Conservation (phyloP, 2,797 vertebrate genomes). For the Natrix natrix region DNA sequence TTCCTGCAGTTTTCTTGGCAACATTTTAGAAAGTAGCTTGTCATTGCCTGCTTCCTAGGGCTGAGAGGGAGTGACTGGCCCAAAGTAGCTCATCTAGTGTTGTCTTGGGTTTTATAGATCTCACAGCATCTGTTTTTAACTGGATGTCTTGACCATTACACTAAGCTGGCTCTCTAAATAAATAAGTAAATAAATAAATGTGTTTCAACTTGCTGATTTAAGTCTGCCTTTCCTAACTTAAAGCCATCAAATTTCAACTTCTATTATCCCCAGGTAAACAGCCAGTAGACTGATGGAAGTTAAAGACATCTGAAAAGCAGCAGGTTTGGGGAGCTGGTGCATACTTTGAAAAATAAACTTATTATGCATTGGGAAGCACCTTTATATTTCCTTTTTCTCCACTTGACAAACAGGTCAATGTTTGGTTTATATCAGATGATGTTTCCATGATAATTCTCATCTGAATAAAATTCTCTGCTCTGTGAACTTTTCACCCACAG, state of each 20-base stretch:
- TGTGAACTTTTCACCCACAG: conserved; percentile 36
- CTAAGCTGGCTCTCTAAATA: background rate
- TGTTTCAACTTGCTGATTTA: background rate
- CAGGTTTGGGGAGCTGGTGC: background rate
- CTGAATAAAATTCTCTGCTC: conserved; percentile 18
- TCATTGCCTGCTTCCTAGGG: background rate
- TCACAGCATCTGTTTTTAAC: background rate
- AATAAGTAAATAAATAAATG: background rate
- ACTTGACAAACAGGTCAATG: conserved; percentile 9
- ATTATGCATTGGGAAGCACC: background rate
- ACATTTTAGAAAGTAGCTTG: background rate
- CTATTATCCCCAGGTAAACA: background rate
- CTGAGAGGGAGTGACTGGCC: background rate
- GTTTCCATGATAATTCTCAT: conserved; percentile 17
- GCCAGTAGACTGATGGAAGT: background rate
- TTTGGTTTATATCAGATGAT: conserved; percentile 17
- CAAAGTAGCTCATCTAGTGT: background rate
- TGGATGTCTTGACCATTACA: background rate
- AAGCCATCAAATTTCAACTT: background rate
- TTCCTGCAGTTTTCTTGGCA: background rate
- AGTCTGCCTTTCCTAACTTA: background rate
- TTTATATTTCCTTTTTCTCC: conserved; percentile 4
- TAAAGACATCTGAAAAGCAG: background rate
- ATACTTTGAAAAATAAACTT: background rate
- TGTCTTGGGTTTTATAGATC: too few relatives aligned